These are phyloP conservation scores for Lamproptera curius DNA, from an alignment of 2,888 invertebrate species.

Conservation along the genomic window DNA sequence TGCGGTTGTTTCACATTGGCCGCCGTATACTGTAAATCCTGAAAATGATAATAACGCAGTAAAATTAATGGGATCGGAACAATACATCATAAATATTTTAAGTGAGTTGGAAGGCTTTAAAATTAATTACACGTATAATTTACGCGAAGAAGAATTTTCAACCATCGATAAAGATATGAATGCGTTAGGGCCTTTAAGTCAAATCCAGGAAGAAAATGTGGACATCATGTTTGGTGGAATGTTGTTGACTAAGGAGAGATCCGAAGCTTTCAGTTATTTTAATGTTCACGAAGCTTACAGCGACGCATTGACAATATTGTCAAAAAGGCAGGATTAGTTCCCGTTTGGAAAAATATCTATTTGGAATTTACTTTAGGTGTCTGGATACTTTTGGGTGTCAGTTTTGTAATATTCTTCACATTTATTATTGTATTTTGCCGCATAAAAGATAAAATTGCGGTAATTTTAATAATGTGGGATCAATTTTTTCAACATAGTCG, in stretches of 20 bases:
- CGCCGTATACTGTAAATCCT: conserved; percentile 42
- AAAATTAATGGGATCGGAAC: conserved; percentile 29
- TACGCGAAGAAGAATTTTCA: conserved; percentile 28
- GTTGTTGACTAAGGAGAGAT: conserved; percentile 31
- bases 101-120: conserved; percentile 40
- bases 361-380: conserved; percentile 37
- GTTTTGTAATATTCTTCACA: conserved; percentile 32
- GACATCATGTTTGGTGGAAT: conserved; percentile 34
- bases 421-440: conserved; percentile 29
- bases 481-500: conserved; percentile 36
- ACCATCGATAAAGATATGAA: conserved; percentile 26
- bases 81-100: conserved; percentile 36
- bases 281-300: conserved; percentile 36
- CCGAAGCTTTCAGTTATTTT: conserved; percentile 36
- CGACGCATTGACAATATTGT: conserved; percentile 45
- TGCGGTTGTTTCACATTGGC: conserved; percentile 40
- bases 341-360: conserved; percentile 39
- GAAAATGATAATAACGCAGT: conserved; percentile 1
- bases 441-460: conserved; percentile 30
- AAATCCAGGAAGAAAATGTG: conserved; percentile 28
- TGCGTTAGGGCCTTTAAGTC: conserved; percentile 35
- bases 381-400: conserved; percentile 36
- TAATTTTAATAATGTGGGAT: conserved; percentile 37
- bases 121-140: conserved; percentile 34
- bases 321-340: conserved; percentile 32